Conservation (phyloP, 2,888 invertebrate genomes). For the Leistus spinibarbis region DNA sequence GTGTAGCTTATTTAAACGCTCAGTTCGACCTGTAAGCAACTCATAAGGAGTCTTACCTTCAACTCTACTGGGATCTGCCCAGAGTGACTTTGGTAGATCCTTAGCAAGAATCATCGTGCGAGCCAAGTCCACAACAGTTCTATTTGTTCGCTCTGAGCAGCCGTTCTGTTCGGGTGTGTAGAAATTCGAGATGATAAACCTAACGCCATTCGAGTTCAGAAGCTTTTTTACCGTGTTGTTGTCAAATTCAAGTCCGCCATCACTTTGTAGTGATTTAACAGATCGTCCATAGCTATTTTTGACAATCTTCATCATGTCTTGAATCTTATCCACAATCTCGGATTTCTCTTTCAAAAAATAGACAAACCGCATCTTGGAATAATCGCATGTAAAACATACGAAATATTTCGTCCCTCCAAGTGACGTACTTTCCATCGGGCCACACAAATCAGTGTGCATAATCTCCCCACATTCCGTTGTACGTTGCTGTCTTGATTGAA, state of each 20-base stretch:
- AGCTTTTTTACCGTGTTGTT: not conserved
- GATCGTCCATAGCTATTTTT: not conserved
- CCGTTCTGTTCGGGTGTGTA: slow-evolving; percentile 21
- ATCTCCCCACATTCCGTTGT: slow-evolving; percentile 17
- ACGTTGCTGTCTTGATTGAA: slow-evolving; percentile 27
- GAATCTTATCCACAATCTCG: not conserved
- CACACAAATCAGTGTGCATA: slow-evolving; percentile 40
- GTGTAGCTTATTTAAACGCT: too few relatives aligned
- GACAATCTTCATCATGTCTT: not conserved
- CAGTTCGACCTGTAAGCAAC: too few relatives aligned
- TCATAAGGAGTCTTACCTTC: slow-evolving; percentile 7
- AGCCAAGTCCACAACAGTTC: slow-evolving; percentile 30
- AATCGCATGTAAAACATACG: slow-evolving; percentile 40
- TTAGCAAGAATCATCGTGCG: slow-evolving; percentile 29
- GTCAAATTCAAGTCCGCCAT: slow-evolving; percentile 8
- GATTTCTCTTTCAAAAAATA: not conserved
- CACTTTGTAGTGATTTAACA: slow-evolving; percentile 5
- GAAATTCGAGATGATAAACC: not conserved
- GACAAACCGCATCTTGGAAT: slow-evolving; percentile 15
- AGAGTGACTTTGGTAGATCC: slow-evolving; percentile 24
- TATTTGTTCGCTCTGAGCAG: slow-evolving; percentile 22
- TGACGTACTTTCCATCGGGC: slow-evolving; percentile 20
- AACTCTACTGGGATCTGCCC: slow-evolving; percentile 20
- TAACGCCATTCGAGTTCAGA: slow-evolving; percentile 3
- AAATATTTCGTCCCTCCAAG: slow-evolving; percentile 32